phyloP scores from a whole-genome alignment of 1,140 invertebrate genomes.

The Lerema accius region DNA sequence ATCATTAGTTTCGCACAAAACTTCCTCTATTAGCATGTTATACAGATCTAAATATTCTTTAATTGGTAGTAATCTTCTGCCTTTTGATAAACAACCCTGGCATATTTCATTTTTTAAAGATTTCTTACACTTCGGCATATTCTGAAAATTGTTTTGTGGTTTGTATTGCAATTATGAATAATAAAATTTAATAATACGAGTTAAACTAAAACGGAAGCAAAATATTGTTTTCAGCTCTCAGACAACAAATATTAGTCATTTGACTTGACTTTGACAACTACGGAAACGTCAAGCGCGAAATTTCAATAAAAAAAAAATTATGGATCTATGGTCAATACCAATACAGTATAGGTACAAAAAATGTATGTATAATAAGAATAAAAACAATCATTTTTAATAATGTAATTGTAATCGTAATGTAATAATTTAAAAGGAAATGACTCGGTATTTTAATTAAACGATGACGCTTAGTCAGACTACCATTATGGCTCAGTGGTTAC shows the following conservation, averaged over 20 bases:
- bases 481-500: too few species aligned
- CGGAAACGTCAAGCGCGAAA: neutral
- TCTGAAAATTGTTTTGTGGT: neutral
- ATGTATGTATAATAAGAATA: too few species aligned
- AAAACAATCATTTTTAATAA: too few species aligned
- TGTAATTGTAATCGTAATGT: too few species aligned
- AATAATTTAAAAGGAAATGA: too few species aligned
- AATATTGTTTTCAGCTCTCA: slow-evolving; percentile 19
- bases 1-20: neutral
- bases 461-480: too few species aligned
- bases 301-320: too few species aligned
- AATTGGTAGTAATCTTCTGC: slow-evolving; percentile 34
- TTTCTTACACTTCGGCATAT: slow-evolving; percentile 19
- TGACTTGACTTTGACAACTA: neutral
- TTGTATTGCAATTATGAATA: neutral
- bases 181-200: too few species aligned
- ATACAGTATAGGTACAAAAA: too few species aligned
- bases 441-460: too few species aligned
- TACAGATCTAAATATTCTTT: slow-evolving; percentile 15
- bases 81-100: slow-evolving; percentile 24
- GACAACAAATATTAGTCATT: slow-evolving; percentile 4
- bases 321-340: too few species aligned
- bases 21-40: slow-evolving; percentile 8
- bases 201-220: too few species aligned
- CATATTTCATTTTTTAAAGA: neutral